Conservation (phyloP, 2,113 vertebrate species). For the Gobiocypris rarus region DNA sequence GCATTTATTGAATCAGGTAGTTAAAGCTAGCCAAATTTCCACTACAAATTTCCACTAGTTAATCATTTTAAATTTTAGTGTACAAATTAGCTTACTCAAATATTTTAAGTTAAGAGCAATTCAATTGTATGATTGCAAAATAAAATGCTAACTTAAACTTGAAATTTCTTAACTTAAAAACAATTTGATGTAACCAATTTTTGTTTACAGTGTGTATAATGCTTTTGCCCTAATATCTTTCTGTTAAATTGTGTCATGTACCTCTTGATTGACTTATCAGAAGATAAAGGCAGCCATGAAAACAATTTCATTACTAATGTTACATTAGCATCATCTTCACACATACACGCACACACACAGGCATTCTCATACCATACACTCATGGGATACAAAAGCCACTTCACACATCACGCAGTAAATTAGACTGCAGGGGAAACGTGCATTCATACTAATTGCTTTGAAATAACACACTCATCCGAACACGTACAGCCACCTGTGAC, state of each 20-base stretch:
- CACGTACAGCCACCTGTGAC: slow-evolving; percentile 12
- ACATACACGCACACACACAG: slow-evolving; percentile 20
- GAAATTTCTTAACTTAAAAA: too few species aligned
- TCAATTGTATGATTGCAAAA: too few species aligned
- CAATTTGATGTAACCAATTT: too few species aligned
- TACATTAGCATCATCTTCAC: slow-evolving; percentile 23
- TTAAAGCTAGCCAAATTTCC: too few species aligned
- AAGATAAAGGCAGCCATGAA: slow-evolving; percentile 35
- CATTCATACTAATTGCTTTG: slow-evolving; percentile 36
- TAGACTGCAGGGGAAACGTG: slow-evolving; percentile 33
- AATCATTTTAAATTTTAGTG: too few species aligned
- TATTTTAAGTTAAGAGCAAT: too few species aligned
- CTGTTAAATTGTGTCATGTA: background rate
- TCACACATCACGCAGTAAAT: slow-evolving; percentile 33
- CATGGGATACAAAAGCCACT: slow-evolving; percentile 29
- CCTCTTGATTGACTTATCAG: background rate
- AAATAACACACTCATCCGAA: slow-evolving; percentile 23
- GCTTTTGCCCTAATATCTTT: background rate
- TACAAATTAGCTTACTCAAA: too few species aligned
- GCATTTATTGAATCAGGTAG: too few species aligned
- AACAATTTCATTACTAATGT: slow-evolving; percentile 39
- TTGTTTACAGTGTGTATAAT: background rate
- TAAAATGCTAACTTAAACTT: too few species aligned
- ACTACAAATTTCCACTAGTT: too few species aligned
- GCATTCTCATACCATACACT: background rate